Evolutionary conservation across 1,140 invertebrate species (phyloP), one percentile per base, ranked within the genome.

Genomic region (Drosophila burlai): DNA sequence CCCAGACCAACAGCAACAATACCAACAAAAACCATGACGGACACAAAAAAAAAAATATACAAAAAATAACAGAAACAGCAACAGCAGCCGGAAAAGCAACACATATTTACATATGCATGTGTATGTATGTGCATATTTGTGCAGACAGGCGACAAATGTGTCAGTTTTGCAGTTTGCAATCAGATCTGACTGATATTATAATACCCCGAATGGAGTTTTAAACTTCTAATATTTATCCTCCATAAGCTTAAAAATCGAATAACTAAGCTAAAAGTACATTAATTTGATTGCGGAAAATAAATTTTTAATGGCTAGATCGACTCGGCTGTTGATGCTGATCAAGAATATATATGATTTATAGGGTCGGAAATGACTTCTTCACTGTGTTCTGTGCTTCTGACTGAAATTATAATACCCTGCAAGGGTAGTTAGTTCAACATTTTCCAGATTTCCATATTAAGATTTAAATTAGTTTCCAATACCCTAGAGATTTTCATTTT

Each of bases 131-230:
- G 2, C 10, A 49, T 26, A 55, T 52, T 36, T 38, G 36, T 43
- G 62, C 13, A 26, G n/a, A 46, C 61, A 68, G 73, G 63, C 63
- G 75, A 77, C 74, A 50, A 77, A 77, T 3, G 42, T 21, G 49
- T 68, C 65, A n/a, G 3, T 9, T 46, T 46, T 15, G 0, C 24
- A 24, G 24, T 24, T 24, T 24, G 24, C 24, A 24, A 24, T 24
- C 24, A 24, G 24, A 24, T 24, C 24, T 3, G 24, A 24, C 24
- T 24, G 24, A 24, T 3, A 24, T 24, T 24, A 24, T 24, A 24
- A 24, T 24, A 24, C 24, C 24, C 24, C 24, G 24, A 24, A 24
- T 3, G 24, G 24, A 24, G 24, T 24, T 3, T 3, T 24, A 24
- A 24, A 24, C 3, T 24, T 24, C 3, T 3, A 24, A 3, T 24